Conservation (phyloP, 1,140 invertebrate species). For the Bombus confusus region DNA sequence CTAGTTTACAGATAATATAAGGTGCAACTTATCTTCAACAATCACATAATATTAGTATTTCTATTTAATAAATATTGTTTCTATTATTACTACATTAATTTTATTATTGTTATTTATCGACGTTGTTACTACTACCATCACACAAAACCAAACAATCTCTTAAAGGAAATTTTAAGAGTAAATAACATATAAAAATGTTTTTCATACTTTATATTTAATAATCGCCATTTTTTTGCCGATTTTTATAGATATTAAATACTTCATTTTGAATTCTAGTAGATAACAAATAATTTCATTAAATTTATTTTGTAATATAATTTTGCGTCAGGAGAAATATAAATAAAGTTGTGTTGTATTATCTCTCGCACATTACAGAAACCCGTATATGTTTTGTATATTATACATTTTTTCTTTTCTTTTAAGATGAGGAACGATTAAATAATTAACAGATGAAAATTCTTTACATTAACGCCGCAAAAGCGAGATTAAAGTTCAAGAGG, state of each 20-base stretch:
- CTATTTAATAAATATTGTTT: slow-evolving; percentile 40
- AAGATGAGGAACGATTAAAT: slow-evolving; percentile 17
- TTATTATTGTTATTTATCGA: slow-evolving; percentile 38
- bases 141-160: neutral
- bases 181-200: neutral
- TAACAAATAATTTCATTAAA: slow-evolving; percentile 8
- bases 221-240: neutral
- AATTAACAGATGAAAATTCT: slow-evolving; percentile 16
- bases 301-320: neutral
- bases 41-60: slow-evolving; percentile 49
- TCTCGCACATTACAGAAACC: neutral
- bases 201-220: slow-evolving; percentile 21
- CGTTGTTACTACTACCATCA: neutral
- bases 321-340: neutral
- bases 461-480: slow-evolving; percentile 4
- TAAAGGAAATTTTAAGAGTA: slow-evolving; percentile 13
- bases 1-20: slow-evolving; percentile 55
- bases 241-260: slow-evolving; percentile 7
- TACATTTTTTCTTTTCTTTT: neutral
- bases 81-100: slow-evolving; percentile 29
- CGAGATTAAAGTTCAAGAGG: slow-evolving; percentile 40
- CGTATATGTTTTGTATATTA: slow-evolving; percentile 1
- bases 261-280: neutral
- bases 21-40: slow-evolving; percentile 43
- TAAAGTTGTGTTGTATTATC: neutral